Evolutionary conservation across 2,113 vertebrate genomes (phyloP), one percentile per base, ranked within the genome.

Genomic region (Osmerus mordax): DNA sequence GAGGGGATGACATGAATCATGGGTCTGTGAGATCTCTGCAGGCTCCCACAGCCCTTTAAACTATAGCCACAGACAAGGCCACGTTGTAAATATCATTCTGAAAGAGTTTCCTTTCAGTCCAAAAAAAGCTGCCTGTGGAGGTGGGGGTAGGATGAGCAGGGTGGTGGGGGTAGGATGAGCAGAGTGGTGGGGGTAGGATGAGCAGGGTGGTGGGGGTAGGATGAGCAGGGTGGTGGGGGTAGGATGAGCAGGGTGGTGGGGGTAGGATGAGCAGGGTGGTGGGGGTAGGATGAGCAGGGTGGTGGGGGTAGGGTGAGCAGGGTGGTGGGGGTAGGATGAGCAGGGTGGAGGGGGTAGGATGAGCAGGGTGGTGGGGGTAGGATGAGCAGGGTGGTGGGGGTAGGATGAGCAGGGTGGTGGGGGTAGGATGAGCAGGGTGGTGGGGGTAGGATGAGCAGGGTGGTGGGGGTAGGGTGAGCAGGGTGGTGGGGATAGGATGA

Each of bases 51-150:
- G 63, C 56, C 75, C 74, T 65, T 77, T 74, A 68, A 78, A 70
- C 69, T 67, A 71, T 16, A 75, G 65, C 54, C 64, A 79, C 73
- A 76, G 75, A 82, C 75, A 54, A 67, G 63, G 52, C 63, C 25
- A 76, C 60, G 78, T 63, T 83, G 82, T 83, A 82, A 81, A 87
- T 74, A 83, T 74, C 25, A 81, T 83, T 84, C 81, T 82, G 65
- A 65, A 84, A 80, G 74, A 4, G 23, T 75, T 87, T 83, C 54
- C 64, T 72, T 76, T 78, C 65, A 69, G 73, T 59, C 64, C 16
- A 32, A 41, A 55, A 69, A 75, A 56, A 41, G 65, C 41, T 47
- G 41, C 9, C 41, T 11, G 9, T 9, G 41, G 41, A 59, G 32
- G 61, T 5, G n/a, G 23, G 68, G 56, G 63, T 2, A 2, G 41